Conservation (phyloP, 2,113 vertebrate species). For the Cichladusa arquata region DNA sequence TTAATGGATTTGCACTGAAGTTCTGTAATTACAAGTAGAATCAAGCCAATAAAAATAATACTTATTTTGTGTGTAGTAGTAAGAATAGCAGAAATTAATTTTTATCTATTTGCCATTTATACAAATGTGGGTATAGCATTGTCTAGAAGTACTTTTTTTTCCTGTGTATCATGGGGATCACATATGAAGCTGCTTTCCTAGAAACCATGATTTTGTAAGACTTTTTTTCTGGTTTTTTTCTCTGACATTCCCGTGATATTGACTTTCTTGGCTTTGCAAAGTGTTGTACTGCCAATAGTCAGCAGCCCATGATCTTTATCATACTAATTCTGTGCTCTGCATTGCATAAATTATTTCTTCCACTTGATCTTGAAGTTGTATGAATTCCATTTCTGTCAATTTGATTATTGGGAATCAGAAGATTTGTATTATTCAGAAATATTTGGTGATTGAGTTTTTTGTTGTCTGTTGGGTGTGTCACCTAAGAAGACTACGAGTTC, state of each 20-base stretch:
- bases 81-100: not conserved
- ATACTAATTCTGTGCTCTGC: not conserved
- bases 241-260: constrained; percentile 16
- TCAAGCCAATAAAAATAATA: not conserved
- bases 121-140: not conserved
- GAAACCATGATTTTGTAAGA: not conserved
- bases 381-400: not conserved
- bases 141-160: not conserved
- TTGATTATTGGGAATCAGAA: not conserved
- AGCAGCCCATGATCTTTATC: not conserved
- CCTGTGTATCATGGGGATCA: not conserved
- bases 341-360: not conserved
- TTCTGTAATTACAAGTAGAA: not conserved
- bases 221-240: not conserved
- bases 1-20: not conserved
- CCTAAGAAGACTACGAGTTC: not conserved
- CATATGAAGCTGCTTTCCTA: not conserved
- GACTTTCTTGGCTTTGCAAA: constrained; percentile 55
- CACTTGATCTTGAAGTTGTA: not conserved
- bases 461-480: not conserved
- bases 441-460: not conserved
- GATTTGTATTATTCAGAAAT: not conserved
- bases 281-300: not conserved
- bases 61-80: not conserved
- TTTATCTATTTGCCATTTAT: not conserved